Percentiles rank a stretch among this genome's conserved stretches.
phyloP scores from a whole-genome alignment of 1,140 invertebrate genomes.

The fruit fly (Drosophila melanogaster) region DNA sequence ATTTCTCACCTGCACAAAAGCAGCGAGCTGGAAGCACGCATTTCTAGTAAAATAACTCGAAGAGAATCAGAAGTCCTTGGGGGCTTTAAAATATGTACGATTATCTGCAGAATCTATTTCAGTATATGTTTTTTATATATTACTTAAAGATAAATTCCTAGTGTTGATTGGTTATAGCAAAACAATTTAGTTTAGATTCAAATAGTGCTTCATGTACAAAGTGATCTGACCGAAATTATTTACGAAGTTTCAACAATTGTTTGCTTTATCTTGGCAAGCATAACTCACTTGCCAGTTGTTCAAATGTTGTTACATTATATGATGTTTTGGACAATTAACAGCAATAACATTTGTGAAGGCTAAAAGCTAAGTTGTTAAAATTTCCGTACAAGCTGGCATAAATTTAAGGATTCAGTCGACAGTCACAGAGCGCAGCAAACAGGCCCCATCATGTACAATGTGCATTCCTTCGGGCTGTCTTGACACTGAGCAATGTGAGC shows the following conservation, averaged over 20 bases:
- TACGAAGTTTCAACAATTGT: not conserved
- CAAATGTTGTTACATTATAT: constrained; percentile 24
- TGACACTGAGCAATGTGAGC: constrained; percentile 37
- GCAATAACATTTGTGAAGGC: constrained; percentile 16
- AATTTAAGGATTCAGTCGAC: constrained; percentile 23
- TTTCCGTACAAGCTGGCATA: constrained; percentile 22
- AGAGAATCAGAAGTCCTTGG: not conserved
- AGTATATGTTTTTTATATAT: too few species aligned
- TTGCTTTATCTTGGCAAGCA: not conserved
- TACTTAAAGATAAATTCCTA: too few species aligned
- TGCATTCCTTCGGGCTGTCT: constrained; percentile 37
- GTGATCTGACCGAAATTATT: not conserved
- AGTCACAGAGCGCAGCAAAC: constrained; percentile 19
- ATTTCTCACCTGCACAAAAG: constrained; percentile 45
- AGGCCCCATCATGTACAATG: constrained; percentile 17
- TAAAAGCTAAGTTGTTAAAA: constrained; percentile 12
- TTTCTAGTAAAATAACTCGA: constrained; percentile 14
- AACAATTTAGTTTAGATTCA: too few species aligned
- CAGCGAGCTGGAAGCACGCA: constrained; percentile 17
- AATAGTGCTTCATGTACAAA: too few species aligned
- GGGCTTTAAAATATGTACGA: not conserved
- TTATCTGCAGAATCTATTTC: not conserved
- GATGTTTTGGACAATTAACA: constrained; percentile 37
- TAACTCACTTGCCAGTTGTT: constrained; percentile 24
- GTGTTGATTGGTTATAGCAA: too few species aligned